phyloP scores from a whole-genome alignment of 2,113 vertebrate species.

The Eolophus roseicapilla region DNA sequence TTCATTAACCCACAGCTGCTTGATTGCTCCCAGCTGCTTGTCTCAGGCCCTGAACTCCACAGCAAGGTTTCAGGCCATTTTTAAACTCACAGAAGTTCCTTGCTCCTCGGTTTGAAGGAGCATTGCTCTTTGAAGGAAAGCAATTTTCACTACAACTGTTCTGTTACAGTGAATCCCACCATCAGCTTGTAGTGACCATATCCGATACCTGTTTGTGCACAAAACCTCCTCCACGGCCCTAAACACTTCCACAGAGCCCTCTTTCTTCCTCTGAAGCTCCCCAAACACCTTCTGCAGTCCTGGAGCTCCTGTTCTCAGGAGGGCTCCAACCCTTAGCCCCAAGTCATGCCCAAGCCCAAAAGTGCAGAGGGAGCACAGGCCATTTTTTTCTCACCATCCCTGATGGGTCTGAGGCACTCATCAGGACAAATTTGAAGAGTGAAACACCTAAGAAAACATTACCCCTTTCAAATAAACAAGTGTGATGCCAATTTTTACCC shows the following conservation, averaged over 20 bases:
- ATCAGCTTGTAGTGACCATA: too few species aligned
- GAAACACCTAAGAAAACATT: accelerated
- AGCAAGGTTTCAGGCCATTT: background rate
- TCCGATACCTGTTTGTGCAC: accelerated
- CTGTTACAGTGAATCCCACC: background rate
- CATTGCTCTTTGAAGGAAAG: background rate
- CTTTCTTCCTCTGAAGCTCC: background rate
- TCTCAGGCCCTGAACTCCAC: background rate
- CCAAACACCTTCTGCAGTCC: background rate
- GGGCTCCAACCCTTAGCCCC: background rate
- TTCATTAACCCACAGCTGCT: background rate
- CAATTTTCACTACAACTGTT: background rate
- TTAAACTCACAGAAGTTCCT: background rate
- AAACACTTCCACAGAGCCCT: accelerated
- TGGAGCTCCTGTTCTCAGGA: background rate
- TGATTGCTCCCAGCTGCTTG: background rate
- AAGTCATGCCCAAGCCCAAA: accelerated
- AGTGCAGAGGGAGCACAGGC: accelerated
- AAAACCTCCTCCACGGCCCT: background rate
- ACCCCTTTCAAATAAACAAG: background rate
- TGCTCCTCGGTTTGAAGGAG: background rate
- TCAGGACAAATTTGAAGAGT: background rate
- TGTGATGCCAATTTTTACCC: background rate
- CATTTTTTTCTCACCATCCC: background rate
- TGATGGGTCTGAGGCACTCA: accelerated